These are phyloP conservation scores for Ameiurus melas DNA, from an alignment of 2,113 vertebrate species.

Conservation along the genomic window DNA sequence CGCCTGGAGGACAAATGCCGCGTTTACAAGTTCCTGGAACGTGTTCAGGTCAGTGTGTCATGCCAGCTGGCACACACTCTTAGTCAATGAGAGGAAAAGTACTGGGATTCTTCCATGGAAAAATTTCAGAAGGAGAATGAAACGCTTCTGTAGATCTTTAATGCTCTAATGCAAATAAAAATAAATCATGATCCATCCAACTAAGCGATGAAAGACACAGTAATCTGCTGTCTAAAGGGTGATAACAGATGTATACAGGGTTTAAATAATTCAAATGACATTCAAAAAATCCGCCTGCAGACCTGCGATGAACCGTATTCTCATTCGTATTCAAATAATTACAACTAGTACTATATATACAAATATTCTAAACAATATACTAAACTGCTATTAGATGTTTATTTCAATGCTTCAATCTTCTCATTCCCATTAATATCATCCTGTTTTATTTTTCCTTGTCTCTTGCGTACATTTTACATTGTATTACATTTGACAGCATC, in stretches of 20 bases:
- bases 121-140: neutral
- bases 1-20: constrained; percentile 75
- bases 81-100: neutral
- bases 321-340: neutral
- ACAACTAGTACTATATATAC: neutral
- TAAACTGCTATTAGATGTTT: neutral
- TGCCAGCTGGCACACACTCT: constrained; percentile 12
- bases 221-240: neutral
- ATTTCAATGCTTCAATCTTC: neutral
- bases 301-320: neutral
- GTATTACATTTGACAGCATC: neutral
- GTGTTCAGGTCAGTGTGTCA: constrained; percentile 68
- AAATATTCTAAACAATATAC: neutral
- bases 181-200: neutral
- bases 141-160: neutral
- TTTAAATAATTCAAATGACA: neutral
- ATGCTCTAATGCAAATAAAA: neutral
- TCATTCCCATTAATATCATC: neutral
- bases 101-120: constrained; percentile 33
- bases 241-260: neutral
- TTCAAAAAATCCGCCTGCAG: neutral
- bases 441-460: neutral
- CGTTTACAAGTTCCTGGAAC: constrained; percentile 78
- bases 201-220: neutral
- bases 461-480: neutral